These are phyloP conservation scores for Rhombomys opimus DNA, from an alignment of 2,113 vertebrate species.

Conservation along the genomic window DNA sequence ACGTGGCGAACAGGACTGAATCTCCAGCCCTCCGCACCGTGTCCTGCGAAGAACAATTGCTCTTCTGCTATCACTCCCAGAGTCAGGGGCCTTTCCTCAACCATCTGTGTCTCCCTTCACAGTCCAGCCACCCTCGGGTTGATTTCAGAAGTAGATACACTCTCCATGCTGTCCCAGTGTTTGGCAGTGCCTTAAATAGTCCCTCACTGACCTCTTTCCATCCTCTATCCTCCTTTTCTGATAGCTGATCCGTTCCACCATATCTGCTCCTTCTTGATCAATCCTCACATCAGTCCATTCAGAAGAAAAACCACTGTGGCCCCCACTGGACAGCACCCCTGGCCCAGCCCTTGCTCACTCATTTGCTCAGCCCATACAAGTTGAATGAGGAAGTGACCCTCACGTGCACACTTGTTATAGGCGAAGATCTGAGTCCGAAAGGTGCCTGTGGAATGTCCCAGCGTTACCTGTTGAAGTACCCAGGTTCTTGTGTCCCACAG, in stretches of 20 bases:
- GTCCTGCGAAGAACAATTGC: neutral
- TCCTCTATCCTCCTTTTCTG: neutral
- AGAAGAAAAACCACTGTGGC: neutral
- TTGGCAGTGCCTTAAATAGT: neutral
- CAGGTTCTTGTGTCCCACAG: neutral
- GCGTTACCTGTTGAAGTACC: neutral
- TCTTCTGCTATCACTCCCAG: neutral
- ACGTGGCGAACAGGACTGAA: too few relatives aligned
- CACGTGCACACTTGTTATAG: too few relatives aligned
- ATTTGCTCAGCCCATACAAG: rapidly evolving
- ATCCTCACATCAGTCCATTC: neutral
- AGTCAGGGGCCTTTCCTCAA: neutral
- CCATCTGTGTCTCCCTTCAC: neutral
- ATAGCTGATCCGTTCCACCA: neutral
- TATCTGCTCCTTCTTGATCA: neutral
- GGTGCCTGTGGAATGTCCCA: neutral
- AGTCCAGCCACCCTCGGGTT: neutral
- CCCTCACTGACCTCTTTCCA: neutral
- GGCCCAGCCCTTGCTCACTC: neutral
- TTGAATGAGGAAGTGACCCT: neutral
- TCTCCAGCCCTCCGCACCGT: neutral
- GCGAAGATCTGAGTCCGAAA: neutral
- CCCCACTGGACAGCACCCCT: neutral
- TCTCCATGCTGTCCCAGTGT: neutral
- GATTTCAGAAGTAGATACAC: neutral